Base-by-base conservation (phyloP, 2,113 vertebrate species). In the Herpailurus yagouaroundi region DNA sequence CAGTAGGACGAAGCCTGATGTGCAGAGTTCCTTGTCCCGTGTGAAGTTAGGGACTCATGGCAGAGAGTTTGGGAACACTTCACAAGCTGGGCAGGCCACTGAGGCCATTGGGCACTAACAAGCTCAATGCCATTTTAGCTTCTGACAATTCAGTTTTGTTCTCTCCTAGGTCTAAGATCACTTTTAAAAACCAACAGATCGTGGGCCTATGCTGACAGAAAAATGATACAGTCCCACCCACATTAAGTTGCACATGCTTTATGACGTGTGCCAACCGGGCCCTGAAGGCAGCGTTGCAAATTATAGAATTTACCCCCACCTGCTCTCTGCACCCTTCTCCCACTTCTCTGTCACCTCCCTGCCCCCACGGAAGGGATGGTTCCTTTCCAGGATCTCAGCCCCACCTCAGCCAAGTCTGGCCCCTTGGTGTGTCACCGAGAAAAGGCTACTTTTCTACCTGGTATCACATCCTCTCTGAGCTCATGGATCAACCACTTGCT, bases 331-430 rank as follows among this genome's bases (percentile, higher is more conserved):
- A 8, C 31, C 29, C 11, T 41, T 38, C 36, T 33, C 3, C n/a
- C n/a, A 14, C 76, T 36, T 45, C 31, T n/a, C 10, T 2, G 4
- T 38, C 29, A 36, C 31, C 16, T 8, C 33, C 41, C 73, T 18
- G 41, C 2, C 1, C 4, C 71, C 7, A 45, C 3, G 1, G 52
- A 29, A 11, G 29, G 48, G 23, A 3, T 9, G 19, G 41, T 76
- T 7, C 10, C 2, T 0, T 19, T 69, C 1, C 7, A 3, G 23
- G 14, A 23, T 2, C 41, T n/a, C 60, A n/a, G 0, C 52, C 21
- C n/a, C 50, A 27, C 15, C 15, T 16, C 57, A 33, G 48, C 18
- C 21, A 9, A 1, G 1, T 45, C 79, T 9, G 15, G 41, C 48
- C 31, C 27, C 31, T 25, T 23, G 41, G 3, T 14, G 21, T 52